Conservation (phyloP, 2,113 vertebrate genomes). For the Cardinalis cardinalis region DNA sequence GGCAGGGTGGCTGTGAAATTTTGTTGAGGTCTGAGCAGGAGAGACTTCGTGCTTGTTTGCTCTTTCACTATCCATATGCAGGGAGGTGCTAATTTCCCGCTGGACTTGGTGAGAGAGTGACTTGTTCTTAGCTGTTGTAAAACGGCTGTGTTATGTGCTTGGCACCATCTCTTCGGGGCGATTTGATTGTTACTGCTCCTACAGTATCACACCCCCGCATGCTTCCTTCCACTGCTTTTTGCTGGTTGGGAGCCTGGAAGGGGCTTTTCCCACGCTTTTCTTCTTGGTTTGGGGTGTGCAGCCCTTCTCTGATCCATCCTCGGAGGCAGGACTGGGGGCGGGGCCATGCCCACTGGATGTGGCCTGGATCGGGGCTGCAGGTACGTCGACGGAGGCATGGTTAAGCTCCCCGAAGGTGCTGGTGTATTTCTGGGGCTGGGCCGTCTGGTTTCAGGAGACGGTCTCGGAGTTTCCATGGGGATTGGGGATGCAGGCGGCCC, state of each 20-base stretch:
- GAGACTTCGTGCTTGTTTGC: not conserved
- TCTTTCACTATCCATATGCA: not conserved
- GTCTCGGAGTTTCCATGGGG: not conserved
- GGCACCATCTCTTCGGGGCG: not conserved
- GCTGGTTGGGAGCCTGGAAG: fast-evolving
- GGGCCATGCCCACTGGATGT: not conserved
- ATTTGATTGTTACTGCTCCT: not conserved
- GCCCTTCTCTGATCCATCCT: not conserved
- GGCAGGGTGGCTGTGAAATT: not conserved
- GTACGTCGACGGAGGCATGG: too few species aligned
- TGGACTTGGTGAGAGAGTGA: not conserved
- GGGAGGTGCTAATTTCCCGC: not conserved
- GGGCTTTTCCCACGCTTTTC: not conserved
- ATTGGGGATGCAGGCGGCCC: not conserved
- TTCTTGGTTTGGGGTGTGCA: not conserved
- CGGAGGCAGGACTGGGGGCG: fast-evolving
- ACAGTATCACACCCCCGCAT: too few species aligned
- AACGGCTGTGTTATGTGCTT: too few species aligned
- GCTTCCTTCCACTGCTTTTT: too few species aligned
- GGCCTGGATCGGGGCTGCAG: too few species aligned
- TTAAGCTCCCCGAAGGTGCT: not conserved
- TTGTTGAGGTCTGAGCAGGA: not conserved
- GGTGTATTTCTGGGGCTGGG: not conserved
- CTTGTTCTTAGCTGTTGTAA: not conserved
- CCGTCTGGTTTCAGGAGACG: not conserved